Conservation (phyloP, 2,797 vertebrate genomes). For the Microchirus variegatus region DNA sequence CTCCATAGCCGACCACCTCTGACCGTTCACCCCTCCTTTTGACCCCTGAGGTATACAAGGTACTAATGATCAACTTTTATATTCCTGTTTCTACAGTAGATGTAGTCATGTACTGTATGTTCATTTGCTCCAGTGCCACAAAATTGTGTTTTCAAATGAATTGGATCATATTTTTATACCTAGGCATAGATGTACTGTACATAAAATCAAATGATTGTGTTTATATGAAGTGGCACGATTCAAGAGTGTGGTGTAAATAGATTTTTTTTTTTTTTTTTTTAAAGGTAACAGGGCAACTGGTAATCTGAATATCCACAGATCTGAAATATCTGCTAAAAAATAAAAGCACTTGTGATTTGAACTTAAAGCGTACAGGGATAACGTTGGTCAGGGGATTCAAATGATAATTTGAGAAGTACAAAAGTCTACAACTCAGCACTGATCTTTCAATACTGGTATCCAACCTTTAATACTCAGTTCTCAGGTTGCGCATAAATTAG, state of each 20-base stretch:
- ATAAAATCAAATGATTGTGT: constrained; percentile 56
- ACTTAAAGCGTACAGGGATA: constrained; percentile 20
- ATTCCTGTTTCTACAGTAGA: constrained; percentile 56
- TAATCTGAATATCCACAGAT: constrained; percentile 50
- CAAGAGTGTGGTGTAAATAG: constrained; percentile 70
- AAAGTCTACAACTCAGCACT: constrained; percentile 37
- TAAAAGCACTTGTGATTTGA: constrained; percentile 18
- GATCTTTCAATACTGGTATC: constrained; percentile 33
- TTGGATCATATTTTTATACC: constrained; percentile 80
- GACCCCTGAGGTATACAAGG: constrained; percentile 49
- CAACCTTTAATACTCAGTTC: constrained; percentile 48
- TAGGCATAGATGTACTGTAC: constrained; percentile 56
- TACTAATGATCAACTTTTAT: constrained; percentile 64
- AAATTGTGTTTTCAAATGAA: constrained; percentile 65
- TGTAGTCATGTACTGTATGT: constrained; percentile 56
- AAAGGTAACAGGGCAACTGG: constrained; percentile 52
- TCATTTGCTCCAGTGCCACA: constrained; percentile 55
- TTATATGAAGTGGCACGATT: constrained; percentile 48
- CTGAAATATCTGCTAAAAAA: constrained; percentile 22
- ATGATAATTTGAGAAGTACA: constrained; percentile 36
- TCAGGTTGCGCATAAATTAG: constrained; percentile 64
- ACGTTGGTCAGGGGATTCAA: constrained; percentile 8
- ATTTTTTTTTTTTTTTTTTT: too few species aligned
- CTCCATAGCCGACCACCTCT: constrained; percentile 47
- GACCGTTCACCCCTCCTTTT: constrained; percentile 43